A percentile compares a stretch with the other conserved stretches of the same genome.
Conservation (phyloP, 2,113 vertebrate species). For the Ameiurus melas region DNA sequence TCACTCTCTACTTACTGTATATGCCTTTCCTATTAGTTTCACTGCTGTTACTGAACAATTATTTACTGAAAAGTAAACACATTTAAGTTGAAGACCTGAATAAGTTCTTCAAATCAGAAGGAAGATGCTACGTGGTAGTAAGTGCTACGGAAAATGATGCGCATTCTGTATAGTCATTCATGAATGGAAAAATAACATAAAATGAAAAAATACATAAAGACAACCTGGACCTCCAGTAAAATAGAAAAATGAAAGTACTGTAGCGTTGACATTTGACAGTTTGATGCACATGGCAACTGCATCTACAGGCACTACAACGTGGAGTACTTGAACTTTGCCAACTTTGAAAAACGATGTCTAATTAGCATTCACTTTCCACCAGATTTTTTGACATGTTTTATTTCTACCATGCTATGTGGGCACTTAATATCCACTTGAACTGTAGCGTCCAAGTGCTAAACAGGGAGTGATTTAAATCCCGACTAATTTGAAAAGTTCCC, state of each 20-base stretch:
- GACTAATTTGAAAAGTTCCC: slow-evolving; percentile 15
- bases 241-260: not conserved
- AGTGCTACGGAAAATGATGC: not conserved
- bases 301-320: not conserved
- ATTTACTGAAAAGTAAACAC: not conserved
- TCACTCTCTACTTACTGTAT: not conserved
- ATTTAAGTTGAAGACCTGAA: not conserved
- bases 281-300: not conserved
- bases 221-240: not conserved
- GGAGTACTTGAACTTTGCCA: slow-evolving; percentile 7
- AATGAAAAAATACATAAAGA: not conserved
- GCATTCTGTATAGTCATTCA: not conserved
- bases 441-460: not conserved
- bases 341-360: not conserved
- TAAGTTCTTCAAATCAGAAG: not conserved
- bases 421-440: slow-evolving; percentile 8
- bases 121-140: not conserved
- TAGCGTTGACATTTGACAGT: not conserved
- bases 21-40: not conserved
- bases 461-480: slow-evolving; percentile 2
- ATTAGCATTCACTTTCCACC: slow-evolving; percentile 17
- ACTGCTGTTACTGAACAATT: not conserved
- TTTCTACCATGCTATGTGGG: not conserved
- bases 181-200: not conserved
- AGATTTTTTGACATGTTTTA: not conserved